Evolutionary conservation across 1,140 invertebrate species (phyloP), one percentile per base, ranked within the genome.

Genomic region (Orussus abietinus): DNA sequence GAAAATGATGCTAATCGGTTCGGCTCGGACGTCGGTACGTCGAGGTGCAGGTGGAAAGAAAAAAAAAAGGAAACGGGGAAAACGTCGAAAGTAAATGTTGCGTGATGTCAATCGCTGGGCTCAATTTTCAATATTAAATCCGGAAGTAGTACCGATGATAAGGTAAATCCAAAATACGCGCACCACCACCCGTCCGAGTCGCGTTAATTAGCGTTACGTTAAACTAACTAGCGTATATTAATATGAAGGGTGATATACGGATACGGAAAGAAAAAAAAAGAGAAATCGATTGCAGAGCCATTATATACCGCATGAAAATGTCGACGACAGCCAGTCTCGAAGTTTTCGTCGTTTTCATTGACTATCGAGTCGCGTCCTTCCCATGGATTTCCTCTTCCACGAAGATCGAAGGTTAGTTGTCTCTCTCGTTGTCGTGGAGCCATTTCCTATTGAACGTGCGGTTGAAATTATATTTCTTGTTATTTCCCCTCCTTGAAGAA

Each of bases 161-260:
- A n/a, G n/a, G n/a, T n/a, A n/a, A n/a, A n/a, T n/a, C n/a, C n/a
- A n/a, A n/a, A n/a, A n/a, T n/a, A n/a, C n/a, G n/a, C n/a, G n/a
- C n/a, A n/a, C n/a, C n/a, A n/a, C n/a, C n/a, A n/a, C n/a, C n/a
- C n/a, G n/a, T n/a, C n/a, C n/a, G n/a, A n/a, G n/a, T n/a, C n/a
- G n/a, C n/a, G n/a, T n/a, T n/a, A n/a, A 56, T 51, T 52, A 57
- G 57, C 50, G 51, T 54, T 62, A 64, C 49, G 49, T 62, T 50
- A 62, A 60, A 60, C 46, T 36, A 45, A 44, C 47, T 56, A 61
- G 51, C 36, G 43, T 57, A 44, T 57, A 49, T 53, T 44, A 45
- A 58, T 44, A 52, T 52, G 53, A 58, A 59, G 55, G 52, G 52
- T 48, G 44, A 34, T 55, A 59, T 54, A 56, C 58, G 54, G 47